These are phyloP conservation scores for Hydractinia echinata DNA, from an alignment of 30 jellyfish, hydroid and myxozoan species.

Conservation along the genomic window DNA sequence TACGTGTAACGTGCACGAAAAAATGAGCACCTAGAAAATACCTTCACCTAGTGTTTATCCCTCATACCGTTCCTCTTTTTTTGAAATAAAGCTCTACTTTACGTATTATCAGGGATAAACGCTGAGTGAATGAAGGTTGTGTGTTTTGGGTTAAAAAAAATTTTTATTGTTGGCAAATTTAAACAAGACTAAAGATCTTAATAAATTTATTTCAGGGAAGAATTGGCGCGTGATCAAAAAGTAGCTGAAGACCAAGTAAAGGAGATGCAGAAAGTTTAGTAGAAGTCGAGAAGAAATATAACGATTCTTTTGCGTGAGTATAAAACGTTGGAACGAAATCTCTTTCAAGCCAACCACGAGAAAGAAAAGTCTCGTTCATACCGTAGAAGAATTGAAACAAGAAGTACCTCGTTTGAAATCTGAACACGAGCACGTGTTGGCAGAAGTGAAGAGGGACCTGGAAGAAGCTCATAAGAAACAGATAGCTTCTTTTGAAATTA, in stretches of 20 bases:
- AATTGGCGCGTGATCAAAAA: constrained; percentile 40
- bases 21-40: no score
- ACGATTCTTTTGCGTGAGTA: constrained; percentile 39
- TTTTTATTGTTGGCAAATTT: no score
- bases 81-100: no score
- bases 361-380: constrained; percentile 13
- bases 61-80: no score
- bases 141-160: no score
- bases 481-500: constrained; percentile 16
- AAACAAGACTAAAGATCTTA: no score
- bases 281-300: constrained; percentile 37
- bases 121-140: no score
- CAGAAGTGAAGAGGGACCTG: constrained; percentile 18
- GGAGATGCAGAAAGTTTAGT: constrained; percentile 16
- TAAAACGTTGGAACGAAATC: constrained; percentile 36
- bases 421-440: constrained; percentile 13
- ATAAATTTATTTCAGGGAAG: constrained; percentile 30
- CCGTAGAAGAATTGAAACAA: constrained; percentile 17
- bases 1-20: no score
- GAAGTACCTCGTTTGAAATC: constrained; percentile 6
- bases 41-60: no score
- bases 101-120: no score
- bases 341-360: constrained; percentile 23
- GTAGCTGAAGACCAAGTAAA: constrained; percentile 6
- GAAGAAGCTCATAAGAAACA: constrained; percentile 27